Conservation (phyloP, 1,140 invertebrate species). For the Venustaconcha ellipsiformis region DNA sequence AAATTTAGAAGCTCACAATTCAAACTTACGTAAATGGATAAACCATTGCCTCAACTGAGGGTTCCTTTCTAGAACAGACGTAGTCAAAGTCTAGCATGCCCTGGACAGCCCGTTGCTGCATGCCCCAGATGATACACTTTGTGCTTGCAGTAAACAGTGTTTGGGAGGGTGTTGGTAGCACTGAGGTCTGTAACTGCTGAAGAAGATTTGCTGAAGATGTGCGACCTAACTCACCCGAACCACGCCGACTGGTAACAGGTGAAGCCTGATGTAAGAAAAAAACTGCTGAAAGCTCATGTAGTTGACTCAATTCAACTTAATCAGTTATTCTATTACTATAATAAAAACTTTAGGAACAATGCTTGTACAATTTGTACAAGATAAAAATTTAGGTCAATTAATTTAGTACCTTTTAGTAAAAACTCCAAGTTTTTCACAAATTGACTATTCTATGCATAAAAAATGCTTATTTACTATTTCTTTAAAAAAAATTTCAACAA, state of each 20-base stretch:
- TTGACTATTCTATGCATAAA: too few species aligned
- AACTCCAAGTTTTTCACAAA: too few species aligned
- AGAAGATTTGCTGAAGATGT: conserved; percentile 4
- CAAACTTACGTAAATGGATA: conserved; percentile 82
- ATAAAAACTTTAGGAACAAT: too few species aligned
- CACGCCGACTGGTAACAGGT: conserved; percentile 44
- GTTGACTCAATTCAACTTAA: too few species aligned
- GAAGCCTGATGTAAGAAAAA: conserved; percentile 42
- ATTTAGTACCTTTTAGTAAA: too few species aligned
- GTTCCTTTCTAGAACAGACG: conserved; percentile 89
- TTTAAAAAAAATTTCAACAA: too few species aligned
- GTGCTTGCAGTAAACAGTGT: conserved; percentile 83
- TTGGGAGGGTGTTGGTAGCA: conserved; percentile 2
- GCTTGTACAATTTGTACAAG: too few species aligned
- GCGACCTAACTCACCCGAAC: conserved; percentile 31
- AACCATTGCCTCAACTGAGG: conserved; percentile 91
- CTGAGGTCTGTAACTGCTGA: background rate
- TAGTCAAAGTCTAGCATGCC: conserved; percentile 99
- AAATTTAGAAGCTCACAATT: background rate
- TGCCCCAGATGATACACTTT: conserved; percentile 98
- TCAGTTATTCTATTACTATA: too few species aligned
- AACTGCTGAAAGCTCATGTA: background rate
- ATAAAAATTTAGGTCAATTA: too few species aligned
- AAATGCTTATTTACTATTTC: too few species aligned
- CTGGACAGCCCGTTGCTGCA: conserved; percentile 98